These are phyloP conservation scores for Cephus runcator DNA, from an alignment of 2,888 invertebrate species.

Conservation along the genomic window DNA sequence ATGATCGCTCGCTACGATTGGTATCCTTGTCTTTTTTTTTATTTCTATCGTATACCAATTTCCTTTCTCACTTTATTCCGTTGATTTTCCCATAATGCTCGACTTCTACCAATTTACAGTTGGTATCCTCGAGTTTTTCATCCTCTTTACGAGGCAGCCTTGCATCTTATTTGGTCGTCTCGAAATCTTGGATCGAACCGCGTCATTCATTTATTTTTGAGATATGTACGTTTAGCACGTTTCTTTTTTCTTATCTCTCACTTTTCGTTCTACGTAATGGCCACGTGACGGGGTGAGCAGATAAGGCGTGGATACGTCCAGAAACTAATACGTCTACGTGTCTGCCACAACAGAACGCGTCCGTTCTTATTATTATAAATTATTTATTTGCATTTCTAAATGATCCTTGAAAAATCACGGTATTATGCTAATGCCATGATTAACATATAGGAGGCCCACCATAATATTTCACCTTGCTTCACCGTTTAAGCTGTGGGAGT, in stretches of 20 bases:
- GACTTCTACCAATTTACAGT: background rate
- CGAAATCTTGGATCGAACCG: background rate
- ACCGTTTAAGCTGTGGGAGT: conserved; percentile 38
- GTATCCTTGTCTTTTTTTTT: background rate
- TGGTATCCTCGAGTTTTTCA: background rate
- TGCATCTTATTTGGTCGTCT: background rate
- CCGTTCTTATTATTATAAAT: conserved; percentile 64
- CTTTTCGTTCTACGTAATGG: background rate
- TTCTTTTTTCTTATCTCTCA: background rate
- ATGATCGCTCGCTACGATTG: conserved; percentile 10
- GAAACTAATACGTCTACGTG: conserved; percentile 17
- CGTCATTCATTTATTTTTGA: background rate
- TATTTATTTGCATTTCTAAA: conserved; percentile 66
- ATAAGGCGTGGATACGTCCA: conserved; percentile 3
- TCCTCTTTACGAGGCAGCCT: background rate
- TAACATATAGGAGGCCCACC: conserved; percentile 61
- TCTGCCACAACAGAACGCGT: conserved; percentile 30
- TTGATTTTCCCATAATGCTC: background rate
- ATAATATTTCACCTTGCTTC: conserved; percentile 62
- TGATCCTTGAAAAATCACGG: conserved; percentile 65
- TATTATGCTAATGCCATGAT: conserved; percentile 65
- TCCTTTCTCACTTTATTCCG: background rate
- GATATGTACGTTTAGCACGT: background rate
- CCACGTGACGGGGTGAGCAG: background rate
- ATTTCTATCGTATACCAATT: conserved; percentile 22